phyloP scores from a whole-genome alignment of 2,888 invertebrate genomes.

The Keiferia lycopersicella region DNA sequence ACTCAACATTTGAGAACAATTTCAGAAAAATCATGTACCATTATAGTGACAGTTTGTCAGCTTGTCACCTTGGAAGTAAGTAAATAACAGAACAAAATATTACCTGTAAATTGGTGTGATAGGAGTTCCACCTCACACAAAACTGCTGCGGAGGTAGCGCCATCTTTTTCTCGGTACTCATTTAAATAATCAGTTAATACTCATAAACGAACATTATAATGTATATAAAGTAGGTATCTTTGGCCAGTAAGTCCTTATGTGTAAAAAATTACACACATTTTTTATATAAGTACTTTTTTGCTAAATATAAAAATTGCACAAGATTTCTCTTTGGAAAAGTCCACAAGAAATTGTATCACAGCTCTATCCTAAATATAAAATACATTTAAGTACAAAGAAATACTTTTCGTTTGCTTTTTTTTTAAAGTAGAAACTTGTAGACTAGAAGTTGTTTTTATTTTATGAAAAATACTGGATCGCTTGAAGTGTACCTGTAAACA shows the following conservation, averaged over 20 bases:
- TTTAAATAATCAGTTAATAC: constrained; percentile 26
- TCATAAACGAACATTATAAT: constrained; percentile 12
- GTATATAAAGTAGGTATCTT: constrained; percentile 45
- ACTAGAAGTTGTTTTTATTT: constrained; percentile 63
- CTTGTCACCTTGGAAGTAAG: too few species aligned
- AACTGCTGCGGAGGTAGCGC: constrained; percentile 84
- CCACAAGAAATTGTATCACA: constrained; percentile 55
- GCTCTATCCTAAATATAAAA: constrained; percentile 41
- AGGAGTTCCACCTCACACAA: constrained; percentile 91
- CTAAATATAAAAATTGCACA: constrained; percentile 44
- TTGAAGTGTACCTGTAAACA: constrained; percentile 51
- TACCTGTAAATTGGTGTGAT: constrained; percentile 89
- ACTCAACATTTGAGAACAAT: too few species aligned
- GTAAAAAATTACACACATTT: constrained; percentile 56
- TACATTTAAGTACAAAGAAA: constrained; percentile 66
- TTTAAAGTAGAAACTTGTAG: constrained; percentile 73
- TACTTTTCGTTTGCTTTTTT: constrained; percentile 44
- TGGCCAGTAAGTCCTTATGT: constrained; percentile 45
- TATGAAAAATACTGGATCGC: constrained; percentile 56
- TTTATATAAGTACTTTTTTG: constrained; percentile 48
- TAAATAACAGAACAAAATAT: constrained; percentile 17
- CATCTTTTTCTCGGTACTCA: constrained; percentile 55
- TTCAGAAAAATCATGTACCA: too few species aligned
- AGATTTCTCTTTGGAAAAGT: constrained; percentile 34
- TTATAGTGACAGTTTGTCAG: too few species aligned